Conservation (phyloP, 2,797 vertebrate genomes). For the Rhynchotus rufescens region DNA sequence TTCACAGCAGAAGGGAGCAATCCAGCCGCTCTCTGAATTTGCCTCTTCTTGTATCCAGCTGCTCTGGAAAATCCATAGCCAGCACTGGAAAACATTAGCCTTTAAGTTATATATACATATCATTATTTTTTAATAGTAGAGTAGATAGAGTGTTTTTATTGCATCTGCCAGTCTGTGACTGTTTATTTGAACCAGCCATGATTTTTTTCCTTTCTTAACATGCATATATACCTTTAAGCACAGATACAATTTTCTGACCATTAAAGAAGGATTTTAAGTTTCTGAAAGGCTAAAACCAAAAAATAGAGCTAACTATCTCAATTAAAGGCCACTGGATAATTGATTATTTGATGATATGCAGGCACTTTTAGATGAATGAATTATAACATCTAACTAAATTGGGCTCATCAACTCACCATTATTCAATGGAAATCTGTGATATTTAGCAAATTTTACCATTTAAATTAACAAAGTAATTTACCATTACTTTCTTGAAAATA, state of each 20-base stretch:
- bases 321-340: slow-evolving; percentile 53
- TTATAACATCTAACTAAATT: slow-evolving; percentile 58
- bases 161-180: not conserved
- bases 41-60: slow-evolving; percentile 14
- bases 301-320: not conserved
- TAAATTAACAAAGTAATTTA: no score
- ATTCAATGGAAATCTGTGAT: slow-evolving; percentile 61
- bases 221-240: slow-evolving; percentile 13
- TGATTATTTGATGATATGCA: slow-evolving; percentile 51
- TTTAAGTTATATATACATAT: slow-evolving; percentile 26
- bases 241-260: slow-evolving; percentile 11
- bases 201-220: slow-evolving; percentile 9
- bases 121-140: slow-evolving; percentile 39
- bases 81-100: slow-evolving; percentile 40
- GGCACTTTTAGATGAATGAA: slow-evolving; percentile 56
- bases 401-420: slow-evolving; percentile 55
- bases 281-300: slow-evolving; percentile 27
- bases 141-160: slow-evolving; percentile 5
- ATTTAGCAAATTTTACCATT: no score
- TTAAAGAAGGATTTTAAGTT: slow-evolving; percentile 28
- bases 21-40: not conserved
- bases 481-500: slow-evolving; percentile 53
- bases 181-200: not conserved
- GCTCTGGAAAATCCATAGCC: slow-evolving; percentile 22
- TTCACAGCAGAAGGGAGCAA: not conserved